Base-by-base conservation (phyloP, 2,888 invertebrate genomes). In the Hermaeophaga mercurialis region DNA sequence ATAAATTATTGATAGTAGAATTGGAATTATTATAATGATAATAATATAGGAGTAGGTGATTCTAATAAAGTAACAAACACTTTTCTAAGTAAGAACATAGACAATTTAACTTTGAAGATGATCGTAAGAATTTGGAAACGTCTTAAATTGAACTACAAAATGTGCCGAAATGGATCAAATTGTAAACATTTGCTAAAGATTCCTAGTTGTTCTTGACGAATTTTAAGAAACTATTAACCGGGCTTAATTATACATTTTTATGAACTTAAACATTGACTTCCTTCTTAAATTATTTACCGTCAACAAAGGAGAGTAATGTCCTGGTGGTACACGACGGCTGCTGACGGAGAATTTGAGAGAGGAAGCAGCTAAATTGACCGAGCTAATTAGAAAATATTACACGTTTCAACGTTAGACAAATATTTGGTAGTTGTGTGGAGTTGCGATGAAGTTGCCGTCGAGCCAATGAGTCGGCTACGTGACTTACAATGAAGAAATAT, bases 391-490 rank as follows among this genome's bases (percentile, higher is more conserved):
- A 14, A 54, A 15, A 24, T 47, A 54, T 54, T 41, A 47, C 39
- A 41, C 41, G 47, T 47, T 46, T 47, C 28, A 33, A 11, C 24
- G 22, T 22, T 47, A 31, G 18, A 54, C 54, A 54, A 54, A 54
- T 54, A 54, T 54, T 54, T 54, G 47, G 33, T 39, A 46, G 54
- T 54, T 18, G 36, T 39, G 39, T 33, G 31, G 28, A 34, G 36
- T 28, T 38, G 14, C 18, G 33, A 46, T 39, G 18, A 41, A 44
- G 39, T 50, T 22, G 19, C 19, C 31, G 24, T n/a, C 17, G 39
- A 28, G 34, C 14, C 47, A 36, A 36, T 24, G 36, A 47, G 19
- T 36, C 14, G 12, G 17, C 33, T 33, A 45, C 31, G 33, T 45
- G 19, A 45, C 34, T 46, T 14, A n/a, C 19, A 15, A 34, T 36